A percentile compares a stretch with the other conserved stretches of the same genome.
Evolutionary conservation across 2,797 vertebrate species (phyloP).

Genomic region (Siniperca scherzeri): DNA sequence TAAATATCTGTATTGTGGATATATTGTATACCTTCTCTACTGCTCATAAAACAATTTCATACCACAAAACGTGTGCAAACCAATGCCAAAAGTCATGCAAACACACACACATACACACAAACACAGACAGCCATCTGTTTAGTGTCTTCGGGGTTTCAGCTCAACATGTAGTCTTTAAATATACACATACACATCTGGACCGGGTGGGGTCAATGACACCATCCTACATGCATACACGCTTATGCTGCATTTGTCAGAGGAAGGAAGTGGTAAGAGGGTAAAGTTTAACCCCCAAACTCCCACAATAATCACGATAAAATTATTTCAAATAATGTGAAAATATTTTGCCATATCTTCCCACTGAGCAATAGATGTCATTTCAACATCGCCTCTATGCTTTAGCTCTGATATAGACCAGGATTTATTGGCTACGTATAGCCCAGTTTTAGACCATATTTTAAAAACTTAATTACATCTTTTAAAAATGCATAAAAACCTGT

Average conservation of each 20-base stretch:
- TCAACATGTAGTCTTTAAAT: neutral
- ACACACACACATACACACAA: neutral
- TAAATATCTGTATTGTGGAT: neutral
- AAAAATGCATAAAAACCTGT: too few relatives aligned
- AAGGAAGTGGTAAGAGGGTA: neutral
- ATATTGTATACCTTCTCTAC: neutral
- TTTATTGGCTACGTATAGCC: too few relatives aligned
- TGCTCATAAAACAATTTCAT: neutral
- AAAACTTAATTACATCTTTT: too few relatives aligned
- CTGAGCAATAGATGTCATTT: too few relatives aligned
- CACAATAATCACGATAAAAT: neutral
- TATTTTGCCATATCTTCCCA: neutral
- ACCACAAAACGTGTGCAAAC: neutral
- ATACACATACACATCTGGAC: conserved; percentile 14
- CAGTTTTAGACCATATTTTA: too few relatives aligned
- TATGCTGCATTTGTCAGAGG: neutral
- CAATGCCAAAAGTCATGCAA: neutral
- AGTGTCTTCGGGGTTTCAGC: neutral
- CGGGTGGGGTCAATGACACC: neutral
- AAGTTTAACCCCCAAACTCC: neutral
- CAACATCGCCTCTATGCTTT: too few relatives aligned
- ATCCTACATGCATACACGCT: neutral
- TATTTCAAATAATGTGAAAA: conserved; percentile 3
- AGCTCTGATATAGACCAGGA: too few relatives aligned
- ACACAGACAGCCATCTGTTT: conserved; percentile 6